Conservation (phyloP, 2,113 vertebrate species). For the Tympanuchus pallidicinctus region DNA sequence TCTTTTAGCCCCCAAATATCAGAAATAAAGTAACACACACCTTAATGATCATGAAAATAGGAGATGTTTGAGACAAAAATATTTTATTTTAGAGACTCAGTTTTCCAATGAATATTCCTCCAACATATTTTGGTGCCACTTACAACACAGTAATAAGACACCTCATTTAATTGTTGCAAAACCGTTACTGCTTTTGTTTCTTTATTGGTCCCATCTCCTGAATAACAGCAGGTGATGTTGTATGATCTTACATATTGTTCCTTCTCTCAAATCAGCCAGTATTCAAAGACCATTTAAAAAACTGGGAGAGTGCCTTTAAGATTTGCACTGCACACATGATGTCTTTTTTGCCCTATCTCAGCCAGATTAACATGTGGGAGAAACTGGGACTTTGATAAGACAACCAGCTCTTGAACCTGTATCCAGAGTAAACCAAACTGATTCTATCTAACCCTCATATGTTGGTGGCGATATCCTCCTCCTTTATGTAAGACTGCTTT, state of each 20-base stretch:
- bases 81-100: background rate
- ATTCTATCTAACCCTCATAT: background rate
- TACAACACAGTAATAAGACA: background rate
- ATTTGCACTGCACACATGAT: background rate
- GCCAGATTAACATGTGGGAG: background rate
- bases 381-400: background rate
- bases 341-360: background rate
- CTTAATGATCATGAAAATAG: background rate
- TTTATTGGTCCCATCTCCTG: background rate
- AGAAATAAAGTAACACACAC: accelerated
- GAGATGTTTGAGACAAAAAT: background rate
- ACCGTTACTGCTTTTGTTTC: background rate
- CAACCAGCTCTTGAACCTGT: background rate
- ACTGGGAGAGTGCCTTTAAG: background rate
- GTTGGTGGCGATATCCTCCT: background rate
- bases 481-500: background rate
- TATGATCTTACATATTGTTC: background rate
- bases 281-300: background rate
- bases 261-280: background rate
- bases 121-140: background rate
- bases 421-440: background rate
- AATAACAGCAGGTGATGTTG: background rate
- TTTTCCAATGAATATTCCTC: background rate
- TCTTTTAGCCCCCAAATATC: background rate
- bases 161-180: background rate